A percentile compares a stretch with the other conserved stretches of the same genome.
Conservation (phyloP, 2,797 vertebrate species). For the Arrhamphus sclerolepis region DNA sequence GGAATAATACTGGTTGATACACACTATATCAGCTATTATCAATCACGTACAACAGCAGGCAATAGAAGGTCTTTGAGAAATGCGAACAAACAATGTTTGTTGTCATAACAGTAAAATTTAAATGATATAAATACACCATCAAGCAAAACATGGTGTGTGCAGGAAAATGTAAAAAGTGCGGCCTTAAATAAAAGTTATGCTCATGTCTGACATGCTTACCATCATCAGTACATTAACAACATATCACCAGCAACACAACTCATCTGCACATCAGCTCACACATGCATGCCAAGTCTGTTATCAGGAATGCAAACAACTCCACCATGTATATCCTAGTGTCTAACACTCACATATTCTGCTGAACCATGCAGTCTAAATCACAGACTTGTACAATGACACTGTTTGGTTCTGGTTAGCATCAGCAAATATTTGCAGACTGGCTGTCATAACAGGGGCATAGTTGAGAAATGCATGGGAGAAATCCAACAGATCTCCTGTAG, state of each 20-base stretch:
- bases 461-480: slow-evolving; percentile 75
- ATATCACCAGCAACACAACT: slow-evolving; percentile 52
- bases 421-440: slow-evolving; percentile 87
- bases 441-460: slow-evolving; percentile 84
- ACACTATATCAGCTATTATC: too few species aligned
- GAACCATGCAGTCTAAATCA: slow-evolving; percentile 73
- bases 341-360: slow-evolving; percentile 67
- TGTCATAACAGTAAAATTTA: neutral
- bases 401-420: slow-evolving; percentile 85
- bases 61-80: too few species aligned
- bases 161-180: neutral
- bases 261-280: slow-evolving; percentile 59
- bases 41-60: too few species aligned
- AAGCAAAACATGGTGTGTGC: neutral
- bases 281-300: slow-evolving; percentile 52
- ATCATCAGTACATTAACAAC: slow-evolving; percentile 54
- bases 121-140: neutral
- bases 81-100: neutral
- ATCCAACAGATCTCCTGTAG: slow-evolving; percentile 70
- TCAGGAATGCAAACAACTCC: slow-evolving; percentile 79
- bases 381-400: slow-evolving; percentile 78
- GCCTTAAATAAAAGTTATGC: slow-evolving; percentile 8
- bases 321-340: slow-evolving; percentile 72
- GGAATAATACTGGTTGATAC: too few species aligned
- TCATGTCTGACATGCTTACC: slow-evolving; percentile 32